Base-by-base conservation (phyloP, 1,140 invertebrate genomes). In the Arion vulgaris region DNA sequence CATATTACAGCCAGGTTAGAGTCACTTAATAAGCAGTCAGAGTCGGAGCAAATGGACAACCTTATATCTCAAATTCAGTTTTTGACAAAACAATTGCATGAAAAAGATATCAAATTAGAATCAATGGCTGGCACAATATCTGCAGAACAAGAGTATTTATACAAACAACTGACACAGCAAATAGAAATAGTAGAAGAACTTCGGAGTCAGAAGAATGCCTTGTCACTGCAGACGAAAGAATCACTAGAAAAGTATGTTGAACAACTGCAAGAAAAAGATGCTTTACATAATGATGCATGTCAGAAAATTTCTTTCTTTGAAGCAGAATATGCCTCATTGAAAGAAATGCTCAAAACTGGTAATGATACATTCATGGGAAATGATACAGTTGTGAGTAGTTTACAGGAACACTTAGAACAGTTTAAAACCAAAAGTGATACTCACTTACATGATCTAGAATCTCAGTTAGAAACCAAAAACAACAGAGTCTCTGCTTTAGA, bases 271-370 rank as follows among this genome's bases (percentile, higher is more conserved):
- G 79, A 80, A 11, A 88, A 87, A 81, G 88, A 87, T 85, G 84
- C 86, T 32, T 71, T 84, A 45, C 78, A 87, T 32, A 57, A 80
- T 32, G 84, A 83, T 26, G 32, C 84, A 7, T 57, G 76, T 26
- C 84, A 87, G 32, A 76, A 73, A 45, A 80, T 88, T 13, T 68
- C 34, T 53, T 81, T 85, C 34, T 62, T 90, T 26, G 83, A 88
- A 69, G 85, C 82, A n/a, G 86, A 88, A 32, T 85, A 88, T 71
- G 38, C 75, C 11, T 88, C 89, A 15, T 74, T 91, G 72, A 85
- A 90, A 51, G 89, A 91, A 84, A 88, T 88, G 84, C 57, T 90
- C 26, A 87, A 86, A 85, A 86, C 86, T 71, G 45, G 88, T 5
- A 89, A 86, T 83, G 86, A 87, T 45, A 73, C 79, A 17, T 80